Conservation (phyloP, 1,140 invertebrate genomes). For the Bombyx mori region DNA sequence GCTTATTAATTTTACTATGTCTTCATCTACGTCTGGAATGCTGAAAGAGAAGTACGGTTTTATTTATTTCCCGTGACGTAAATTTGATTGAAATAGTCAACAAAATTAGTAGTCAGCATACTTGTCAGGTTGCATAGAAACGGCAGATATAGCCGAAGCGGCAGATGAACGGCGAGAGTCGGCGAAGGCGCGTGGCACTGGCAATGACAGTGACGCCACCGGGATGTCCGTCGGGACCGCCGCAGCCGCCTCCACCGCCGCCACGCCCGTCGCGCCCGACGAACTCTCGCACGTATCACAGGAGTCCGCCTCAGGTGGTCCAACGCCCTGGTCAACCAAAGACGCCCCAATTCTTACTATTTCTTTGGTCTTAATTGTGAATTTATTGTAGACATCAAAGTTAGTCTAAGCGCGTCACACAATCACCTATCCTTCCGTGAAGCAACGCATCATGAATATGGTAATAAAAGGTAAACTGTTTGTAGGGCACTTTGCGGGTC, state of each 20-base stretch:
- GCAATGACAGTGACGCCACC: slow-evolving; percentile 52
- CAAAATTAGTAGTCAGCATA: slow-evolving; percentile 12
- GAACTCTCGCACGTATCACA: slow-evolving; percentile 27
- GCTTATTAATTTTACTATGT: slow-evolving; percentile 65
- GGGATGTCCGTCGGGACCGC: slow-evolving; percentile 3
- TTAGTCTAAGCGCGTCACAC: too few species aligned
- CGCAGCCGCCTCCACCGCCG: slow-evolving; percentile 16
- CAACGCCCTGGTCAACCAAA: background rate
- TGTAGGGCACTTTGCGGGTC: too few species aligned
- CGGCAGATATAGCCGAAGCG: slow-evolving; percentile 67
- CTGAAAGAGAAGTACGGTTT: slow-evolving; percentile 24
- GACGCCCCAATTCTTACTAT: background rate
- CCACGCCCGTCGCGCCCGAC: slow-evolving; percentile 10
- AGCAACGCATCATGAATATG: too few species aligned
- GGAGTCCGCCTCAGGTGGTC: slow-evolving; percentile 21
- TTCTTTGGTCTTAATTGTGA: too few species aligned
- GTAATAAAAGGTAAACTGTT: too few species aligned
- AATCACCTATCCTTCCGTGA: too few species aligned
- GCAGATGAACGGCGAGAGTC: slow-evolving; percentile 79
- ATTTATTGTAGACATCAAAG: too few species aligned
- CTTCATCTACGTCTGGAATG: slow-evolving; percentile 71
- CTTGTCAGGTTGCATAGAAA: slow-evolving; percentile 58
- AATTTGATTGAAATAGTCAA: background rate
- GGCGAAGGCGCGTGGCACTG: slow-evolving; percentile 83
- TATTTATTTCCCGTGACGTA: background rate